These are phyloP conservation scores for Nephrotoma guestfalica DNA, from an alignment of 2,888 invertebrate genomes.

Conservation along the genomic window DNA sequence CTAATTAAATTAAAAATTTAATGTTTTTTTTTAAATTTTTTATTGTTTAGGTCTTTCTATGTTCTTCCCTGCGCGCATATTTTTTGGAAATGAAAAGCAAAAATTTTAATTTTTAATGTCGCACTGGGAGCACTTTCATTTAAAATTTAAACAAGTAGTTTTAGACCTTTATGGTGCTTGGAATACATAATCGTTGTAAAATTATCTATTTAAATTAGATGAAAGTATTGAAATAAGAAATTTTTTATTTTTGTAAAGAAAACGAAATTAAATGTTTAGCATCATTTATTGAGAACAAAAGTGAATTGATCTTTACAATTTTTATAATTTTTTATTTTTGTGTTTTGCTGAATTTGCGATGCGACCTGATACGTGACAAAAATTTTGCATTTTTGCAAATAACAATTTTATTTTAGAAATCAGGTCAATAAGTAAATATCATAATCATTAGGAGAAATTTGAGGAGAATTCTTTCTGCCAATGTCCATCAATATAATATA, in stretches of 20 bases:
- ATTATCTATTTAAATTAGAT: neutral
- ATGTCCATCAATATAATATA: neutral
- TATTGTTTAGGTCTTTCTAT: neutral
- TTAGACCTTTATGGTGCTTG: neutral
- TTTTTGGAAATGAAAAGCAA: neutral
- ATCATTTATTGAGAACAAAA: neutral
- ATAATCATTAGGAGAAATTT: neutral
- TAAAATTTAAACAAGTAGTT: neutral
- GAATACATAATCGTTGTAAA: neutral
- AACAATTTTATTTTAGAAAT: neutral
- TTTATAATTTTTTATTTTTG: neutral
- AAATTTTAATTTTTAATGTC: neutral
- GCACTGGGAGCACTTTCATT: neutral
- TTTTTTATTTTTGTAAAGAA: neutral
- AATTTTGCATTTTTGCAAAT: neutral
- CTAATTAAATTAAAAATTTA: neutral
- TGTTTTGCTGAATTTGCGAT: neutral
- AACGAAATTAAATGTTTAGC: neutral
- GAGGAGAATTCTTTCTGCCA: neutral
- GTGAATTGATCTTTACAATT: neutral
- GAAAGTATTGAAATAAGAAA: neutral
- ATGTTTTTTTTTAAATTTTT: neutral
- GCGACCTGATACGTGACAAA: neutral
- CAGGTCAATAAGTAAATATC: neutral
- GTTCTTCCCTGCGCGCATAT: neutral